A percentile compares a stretch with the other conserved stretches of the same genome.
Conservation (phyloP, 2,888 invertebrate genomes). For the Hetaerina titia region DNA sequence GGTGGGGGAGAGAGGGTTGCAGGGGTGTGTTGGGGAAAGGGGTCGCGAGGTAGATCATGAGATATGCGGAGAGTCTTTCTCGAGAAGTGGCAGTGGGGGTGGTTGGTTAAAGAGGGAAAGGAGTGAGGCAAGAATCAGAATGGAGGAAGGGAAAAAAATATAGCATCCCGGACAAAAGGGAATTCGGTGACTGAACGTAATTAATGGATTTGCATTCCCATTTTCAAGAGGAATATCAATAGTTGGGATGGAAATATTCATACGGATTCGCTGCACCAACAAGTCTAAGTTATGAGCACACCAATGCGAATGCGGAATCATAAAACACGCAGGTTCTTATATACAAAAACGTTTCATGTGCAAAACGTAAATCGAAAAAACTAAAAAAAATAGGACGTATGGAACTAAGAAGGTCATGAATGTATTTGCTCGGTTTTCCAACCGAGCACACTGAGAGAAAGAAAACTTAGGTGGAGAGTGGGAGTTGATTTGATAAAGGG, state of each 20-base stretch:
- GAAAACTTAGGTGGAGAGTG: not conserved
- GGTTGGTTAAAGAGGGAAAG: not conserved
- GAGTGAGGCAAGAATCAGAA: not conserved
- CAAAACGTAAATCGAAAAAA: too few relatives aligned
- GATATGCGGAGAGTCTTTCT: not conserved
- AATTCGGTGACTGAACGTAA: not conserved
- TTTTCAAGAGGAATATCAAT: too few relatives aligned
- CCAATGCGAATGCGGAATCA: too few relatives aligned
- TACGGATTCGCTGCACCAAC: too few relatives aligned
- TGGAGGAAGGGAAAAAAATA: not conserved
- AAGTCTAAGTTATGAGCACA: too few relatives aligned
- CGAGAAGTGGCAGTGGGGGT: not conserved
- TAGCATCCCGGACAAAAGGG: not conserved
- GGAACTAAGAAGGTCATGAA: too few relatives aligned
- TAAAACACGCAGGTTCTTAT: too few relatives aligned
- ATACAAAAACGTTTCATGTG: too few relatives aligned
- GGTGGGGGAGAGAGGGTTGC: not conserved
- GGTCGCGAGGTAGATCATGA: conserved; percentile 12
- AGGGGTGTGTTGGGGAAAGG: not conserved
- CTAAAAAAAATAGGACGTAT: too few relatives aligned
- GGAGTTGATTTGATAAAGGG: too few relatives aligned
- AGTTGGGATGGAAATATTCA: too few relatives aligned
- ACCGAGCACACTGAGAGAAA: not conserved
- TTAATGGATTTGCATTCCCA: not conserved
- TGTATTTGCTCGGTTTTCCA: too few relatives aligned